Evolutionary conservation across 2,797 vertebrate species (phyloP), one percentile per base, ranked within the genome.

Genomic region (Pelodytes ibericus): DNA sequence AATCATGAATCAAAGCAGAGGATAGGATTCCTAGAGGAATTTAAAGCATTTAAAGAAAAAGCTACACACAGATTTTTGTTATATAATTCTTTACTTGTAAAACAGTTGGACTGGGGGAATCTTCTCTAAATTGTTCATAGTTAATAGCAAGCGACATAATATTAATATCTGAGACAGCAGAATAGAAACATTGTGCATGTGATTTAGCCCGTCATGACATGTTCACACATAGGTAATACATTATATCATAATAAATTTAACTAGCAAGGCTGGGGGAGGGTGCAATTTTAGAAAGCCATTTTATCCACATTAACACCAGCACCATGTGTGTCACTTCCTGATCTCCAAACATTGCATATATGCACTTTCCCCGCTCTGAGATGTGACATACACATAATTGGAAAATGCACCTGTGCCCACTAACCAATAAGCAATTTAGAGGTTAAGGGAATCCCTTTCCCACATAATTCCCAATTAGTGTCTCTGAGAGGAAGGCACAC

Each of bases 11-110:
- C 44, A 25, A 18, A 25, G 39, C 9, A 30, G 3, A 53, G 29
- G 33, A 39, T 18, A 29, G 11, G 30, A 27, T 25, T 60, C 56
- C 56, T 71, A 36, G 53, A 49, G 57, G 33, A 33, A 58, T 44
- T 73, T 41, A 13, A 29, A 57, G 53, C 44, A 73, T 73, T 57
- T 16, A 51, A 3, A 31, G 13, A 26, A 36, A 60, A 53, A 53
- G 53, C 53, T 59, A 24, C 24, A 31, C 57, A 59, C 36, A 31
- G 53, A 27, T 53, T 53, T 20, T 7, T 20, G 20, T 47, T 47
- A 47, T 47, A 47, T 0, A 47, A 47, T 15, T 3, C 44, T 59
- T 58, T 51, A 11, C 39, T 36, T n/a, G 11, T 24, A 72, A 39
- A 63, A 10, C 30, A 72, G 53, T 22, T 51, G 31, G 60, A 59